Percentiles rank a stretch among this genome's conserved stretches.
Evolutionary conservation across 2,113 vertebrate species (phyloP).

Genomic region (Madoqua kirkii): DNA sequence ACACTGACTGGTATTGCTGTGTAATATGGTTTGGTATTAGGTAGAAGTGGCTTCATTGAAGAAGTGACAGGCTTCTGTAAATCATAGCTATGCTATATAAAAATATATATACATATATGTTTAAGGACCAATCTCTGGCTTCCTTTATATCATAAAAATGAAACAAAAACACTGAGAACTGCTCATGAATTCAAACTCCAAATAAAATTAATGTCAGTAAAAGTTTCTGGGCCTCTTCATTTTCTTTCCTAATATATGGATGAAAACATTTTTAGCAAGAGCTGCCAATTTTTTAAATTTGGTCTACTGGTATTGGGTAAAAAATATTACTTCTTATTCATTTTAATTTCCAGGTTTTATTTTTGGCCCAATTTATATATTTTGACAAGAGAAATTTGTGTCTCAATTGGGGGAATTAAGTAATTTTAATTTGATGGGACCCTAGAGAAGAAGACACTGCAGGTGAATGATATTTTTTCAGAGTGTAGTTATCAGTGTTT

Average conservation of each 20-base stretch:
- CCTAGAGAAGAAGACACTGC: conserved; percentile 7
- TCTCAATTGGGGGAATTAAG: conserved; percentile 15
- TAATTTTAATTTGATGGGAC: conserved; percentile 47
- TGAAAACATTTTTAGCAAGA: neutral
- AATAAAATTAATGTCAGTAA: conserved; percentile 11
- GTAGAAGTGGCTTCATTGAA: neutral
- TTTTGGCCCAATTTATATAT: conserved; percentile 39
- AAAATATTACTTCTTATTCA: neutral
- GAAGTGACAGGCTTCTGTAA: neutral
- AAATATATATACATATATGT: neutral
- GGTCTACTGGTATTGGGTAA: neutral
- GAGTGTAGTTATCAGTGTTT: conserved; percentile 40
- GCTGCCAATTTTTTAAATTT: neutral
- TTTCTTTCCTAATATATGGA: neutral
- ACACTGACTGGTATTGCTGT: neutral
- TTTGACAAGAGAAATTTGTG: conserved; percentile 29
- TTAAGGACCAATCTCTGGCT: neutral
- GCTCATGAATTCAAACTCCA: neutral
- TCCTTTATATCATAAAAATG: neutral
- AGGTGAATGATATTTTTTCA: conserved; percentile 28
- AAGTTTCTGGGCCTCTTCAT: neutral
- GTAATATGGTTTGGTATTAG: neutral
- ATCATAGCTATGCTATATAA: neutral
- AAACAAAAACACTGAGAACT: neutral
- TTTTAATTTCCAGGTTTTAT: neutral